Base-by-base conservation (phyloP, 2,888 invertebrate species). In the Cistogaster globosa region DNA sequence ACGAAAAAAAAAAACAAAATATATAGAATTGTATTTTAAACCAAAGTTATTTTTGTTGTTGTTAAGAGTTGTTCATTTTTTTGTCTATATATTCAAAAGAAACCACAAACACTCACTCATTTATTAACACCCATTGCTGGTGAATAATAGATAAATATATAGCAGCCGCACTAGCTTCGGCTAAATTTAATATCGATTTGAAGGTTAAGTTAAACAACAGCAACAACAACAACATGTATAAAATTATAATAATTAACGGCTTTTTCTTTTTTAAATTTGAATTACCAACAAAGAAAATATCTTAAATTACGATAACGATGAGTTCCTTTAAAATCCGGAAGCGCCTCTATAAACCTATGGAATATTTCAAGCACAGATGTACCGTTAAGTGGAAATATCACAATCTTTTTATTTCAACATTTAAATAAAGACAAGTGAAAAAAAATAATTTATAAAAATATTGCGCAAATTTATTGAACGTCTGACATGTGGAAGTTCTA, bases 131-230 rank as follows among this genome's bases (percentile, higher is more conserved):
- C 60, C 48, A 36, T 48, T 60, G 38, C 22, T 51, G 22, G 62
- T 51, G 55, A 63, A 42, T 63, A 53, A 60, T 62, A 36, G 18
- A 68, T 58, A 58, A 76, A 57, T 22, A 58, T 58, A 57, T 22
- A 55, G 7, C 22, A 76, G 51, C 78, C 32, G n/a, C n/a, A 53
- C 53, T 26, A 69, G 42, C 62, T 62, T 80, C 51, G 48, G 51
- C 42, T 80, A 58, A 67, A 80, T 67, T 67, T 80, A 80, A 80
- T 80, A 80, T 74, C 20, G 45, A 67, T 67, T 80, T 67, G 80
- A 80, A 80, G 80, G 80, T 80, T 67, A 74, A 68, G 76, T 77
- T 77, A 20, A 71, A 69, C 32, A 51, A 62, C 26, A 53, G 32
- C 55, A 55, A 38, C 32, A 32, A 32, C 32, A 32, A 32, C 8